Percentiles rank a stretch among this genome's conserved stretches.
Evolutionary conservation across 2,797 vertebrate genomes (phyloP).

Genomic region (Sebastes oblongus): DNA sequence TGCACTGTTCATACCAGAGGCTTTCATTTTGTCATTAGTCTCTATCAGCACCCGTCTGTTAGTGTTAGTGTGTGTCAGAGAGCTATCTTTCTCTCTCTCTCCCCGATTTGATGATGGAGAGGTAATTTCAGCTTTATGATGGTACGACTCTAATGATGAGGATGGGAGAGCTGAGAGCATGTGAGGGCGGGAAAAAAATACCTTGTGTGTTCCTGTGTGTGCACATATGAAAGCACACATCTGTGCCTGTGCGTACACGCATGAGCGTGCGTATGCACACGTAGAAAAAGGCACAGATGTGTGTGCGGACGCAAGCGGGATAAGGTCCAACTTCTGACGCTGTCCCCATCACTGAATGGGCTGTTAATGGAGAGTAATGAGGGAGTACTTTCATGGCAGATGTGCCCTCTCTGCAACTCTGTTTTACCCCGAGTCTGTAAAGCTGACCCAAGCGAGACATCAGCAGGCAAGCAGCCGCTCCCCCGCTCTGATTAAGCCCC

Average conservation of each 20-base stretch:
- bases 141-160: conserved; percentile 62
- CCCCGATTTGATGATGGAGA: conserved; percentile 66
- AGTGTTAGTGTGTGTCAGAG: conserved; percentile 69
- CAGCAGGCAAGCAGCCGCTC: conserved; percentile 36
- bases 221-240: conserved; percentile 9
- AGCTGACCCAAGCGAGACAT: conserved; percentile 61
- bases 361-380: conserved; percentile 78
- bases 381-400: conserved; percentile 65
- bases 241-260: background rate
- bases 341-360: conserved; percentile 60
- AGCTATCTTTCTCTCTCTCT: conserved; percentile 59
- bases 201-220: background rate
- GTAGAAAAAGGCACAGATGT: background rate
- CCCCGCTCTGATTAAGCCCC: conserved; percentile 29
- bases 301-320: conserved; percentile 14
- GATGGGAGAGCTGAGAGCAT: conserved; percentile 46
- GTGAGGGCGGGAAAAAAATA: conserved; percentile 31
- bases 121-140: conserved; percentile 75
- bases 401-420: conserved; percentile 66
- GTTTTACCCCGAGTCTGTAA: conserved; percentile 56
- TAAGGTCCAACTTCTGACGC: conserved; percentile 46
- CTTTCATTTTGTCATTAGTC: conserved; percentile 78
- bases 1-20: conserved; percentile 53
- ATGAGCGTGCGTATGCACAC: background rate
- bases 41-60: conserved; percentile 73